phyloP scores from a whole-genome alignment of 37 sponge, comb jelly and placozoan species.

The Haliclona indistincta region DNA sequence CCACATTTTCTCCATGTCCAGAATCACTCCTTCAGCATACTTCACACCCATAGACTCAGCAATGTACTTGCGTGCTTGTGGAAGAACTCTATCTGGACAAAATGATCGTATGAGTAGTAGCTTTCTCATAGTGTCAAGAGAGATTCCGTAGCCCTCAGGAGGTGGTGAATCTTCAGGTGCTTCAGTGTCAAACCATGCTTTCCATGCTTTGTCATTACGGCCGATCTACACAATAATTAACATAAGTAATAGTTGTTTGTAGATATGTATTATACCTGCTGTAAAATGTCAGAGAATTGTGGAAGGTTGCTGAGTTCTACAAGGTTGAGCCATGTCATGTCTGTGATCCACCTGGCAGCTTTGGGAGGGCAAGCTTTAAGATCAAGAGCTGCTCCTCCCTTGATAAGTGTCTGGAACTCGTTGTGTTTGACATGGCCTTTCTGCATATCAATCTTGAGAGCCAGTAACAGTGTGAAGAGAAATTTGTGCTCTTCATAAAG shows the following conservation, averaged over 20 bases:
- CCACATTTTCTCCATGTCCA: slow-evolving; percentile 93
- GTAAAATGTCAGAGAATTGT: slow-evolving; percentile 90
- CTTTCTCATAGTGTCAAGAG: slow-evolving; percentile 94
- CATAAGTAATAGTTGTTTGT: background rate
- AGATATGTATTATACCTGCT: slow-evolving; percentile 58
- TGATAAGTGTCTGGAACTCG: slow-evolving; percentile 97
- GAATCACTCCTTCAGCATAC: slow-evolving; percentile 97
- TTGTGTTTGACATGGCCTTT: slow-evolving; percentile 86
- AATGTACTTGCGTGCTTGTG: slow-evolving; percentile 96
- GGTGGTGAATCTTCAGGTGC: slow-evolving; percentile 93
- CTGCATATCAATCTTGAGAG: slow-evolving; percentile 97
- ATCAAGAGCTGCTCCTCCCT: slow-evolving; percentile 99
- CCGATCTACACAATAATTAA: slow-evolving; percentile 47
- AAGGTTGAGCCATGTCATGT: slow-evolving; percentile 99
- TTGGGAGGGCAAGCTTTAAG: slow-evolving; percentile 94
- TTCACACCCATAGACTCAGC: slow-evolving; percentile 89
- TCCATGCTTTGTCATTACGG: slow-evolving; percentile 97
- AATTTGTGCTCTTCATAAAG: slow-evolving; percentile 98
- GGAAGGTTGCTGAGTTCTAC: slow-evolving; percentile 97
- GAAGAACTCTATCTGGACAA: slow-evolving; percentile 96
- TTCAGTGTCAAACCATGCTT: slow-evolving; percentile 96
- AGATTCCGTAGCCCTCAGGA: slow-evolving; percentile 93
- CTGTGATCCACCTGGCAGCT: slow-evolving; percentile 95
- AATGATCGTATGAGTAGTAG: slow-evolving; percentile 92
- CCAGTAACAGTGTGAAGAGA: slow-evolving; percentile 94